Conservation (phyloP, 2,113 vertebrate genomes). For the Grallaria varia region DNA sequence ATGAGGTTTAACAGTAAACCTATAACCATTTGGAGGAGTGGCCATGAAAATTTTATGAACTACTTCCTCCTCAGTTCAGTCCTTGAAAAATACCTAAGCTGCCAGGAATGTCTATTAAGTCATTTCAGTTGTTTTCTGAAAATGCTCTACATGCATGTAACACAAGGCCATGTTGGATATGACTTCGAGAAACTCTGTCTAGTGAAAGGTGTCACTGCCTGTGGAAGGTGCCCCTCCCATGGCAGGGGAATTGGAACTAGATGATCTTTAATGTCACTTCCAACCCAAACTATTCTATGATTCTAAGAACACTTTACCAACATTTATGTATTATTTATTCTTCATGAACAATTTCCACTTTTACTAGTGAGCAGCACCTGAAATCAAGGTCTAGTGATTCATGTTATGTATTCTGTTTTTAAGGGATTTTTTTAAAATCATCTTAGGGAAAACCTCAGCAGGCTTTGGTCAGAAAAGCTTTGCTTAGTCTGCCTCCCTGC, state of each 20-base stretch:
- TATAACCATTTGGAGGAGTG: background rate
- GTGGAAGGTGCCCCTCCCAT: background rate
- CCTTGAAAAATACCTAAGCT: background rate
- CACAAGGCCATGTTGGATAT: background rate
- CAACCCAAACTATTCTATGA: background rate
- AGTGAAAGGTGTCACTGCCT: background rate
- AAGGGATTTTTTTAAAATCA: background rate
- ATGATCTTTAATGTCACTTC: background rate
- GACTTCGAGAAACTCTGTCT: background rate
- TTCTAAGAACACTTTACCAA: background rate
- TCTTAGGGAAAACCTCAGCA: background rate
- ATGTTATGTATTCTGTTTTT: background rate
- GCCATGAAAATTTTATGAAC: background rate
- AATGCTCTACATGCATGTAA: background rate
- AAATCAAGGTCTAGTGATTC: background rate
- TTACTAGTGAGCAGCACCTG: background rate
- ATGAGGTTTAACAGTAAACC: background rate
- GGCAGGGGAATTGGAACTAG: background rate
- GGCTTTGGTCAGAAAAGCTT: slow-evolving; percentile 22
- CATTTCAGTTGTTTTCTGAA: background rate
- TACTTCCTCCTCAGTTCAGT: background rate
- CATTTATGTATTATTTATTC: background rate
- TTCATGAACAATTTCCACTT: background rate
- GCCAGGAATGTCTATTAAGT: background rate
- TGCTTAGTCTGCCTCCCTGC: background rate